phyloP scores from a whole-genome alignment of 2,113 vertebrate species.

The Callorhinus ursinus region DNA sequence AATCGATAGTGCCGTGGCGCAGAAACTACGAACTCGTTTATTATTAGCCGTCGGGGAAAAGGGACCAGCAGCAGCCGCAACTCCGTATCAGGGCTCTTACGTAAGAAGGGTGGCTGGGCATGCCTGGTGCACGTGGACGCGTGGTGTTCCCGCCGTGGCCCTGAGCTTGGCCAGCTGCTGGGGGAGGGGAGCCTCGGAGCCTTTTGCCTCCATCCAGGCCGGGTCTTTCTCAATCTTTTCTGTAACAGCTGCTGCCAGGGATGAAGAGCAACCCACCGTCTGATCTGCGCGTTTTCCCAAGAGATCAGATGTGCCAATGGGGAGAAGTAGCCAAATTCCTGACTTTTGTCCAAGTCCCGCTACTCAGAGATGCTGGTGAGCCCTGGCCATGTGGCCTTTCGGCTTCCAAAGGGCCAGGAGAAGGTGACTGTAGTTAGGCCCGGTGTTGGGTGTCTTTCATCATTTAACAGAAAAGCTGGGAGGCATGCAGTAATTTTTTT shows the following conservation, averaged over 20 bases:
- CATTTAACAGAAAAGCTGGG: slow-evolving; percentile 54
- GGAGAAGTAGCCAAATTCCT: background rate
- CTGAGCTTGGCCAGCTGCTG: background rate
- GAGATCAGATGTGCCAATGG: background rate
- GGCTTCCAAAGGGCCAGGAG: background rate
- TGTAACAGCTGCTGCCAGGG: slow-evolving; percentile 7
- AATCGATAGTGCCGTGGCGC: background rate
- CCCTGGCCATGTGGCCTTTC: background rate
- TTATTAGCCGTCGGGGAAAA: slow-evolving; percentile 68
- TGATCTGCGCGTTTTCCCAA: background rate
- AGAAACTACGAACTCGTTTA: slow-evolving; percentile 59
- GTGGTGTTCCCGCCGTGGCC: background rate
- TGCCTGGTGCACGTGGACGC: slow-evolving; percentile 64
- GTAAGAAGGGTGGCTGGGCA: slow-evolving; percentile 63
- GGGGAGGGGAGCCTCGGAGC: slow-evolving; percentile 20
- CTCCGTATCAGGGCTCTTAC: slow-evolving; percentile 62
- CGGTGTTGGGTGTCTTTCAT: background rate
- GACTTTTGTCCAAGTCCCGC: background rate
- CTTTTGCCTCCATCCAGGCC: background rate
- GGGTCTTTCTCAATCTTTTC: slow-evolving; percentile 14
- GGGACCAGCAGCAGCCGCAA: background rate
- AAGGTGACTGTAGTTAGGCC: background rate
- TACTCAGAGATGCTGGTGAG: background rate
- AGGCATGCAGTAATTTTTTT: background rate
- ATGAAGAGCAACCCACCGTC: background rate